A percentile compares a stretch with the other conserved stretches of the same genome.
These are phyloP conservation scores for Aphidius gifuensis DNA, from an alignment of 1,140 invertebrate genomes.

Conservation along the genomic window DNA sequence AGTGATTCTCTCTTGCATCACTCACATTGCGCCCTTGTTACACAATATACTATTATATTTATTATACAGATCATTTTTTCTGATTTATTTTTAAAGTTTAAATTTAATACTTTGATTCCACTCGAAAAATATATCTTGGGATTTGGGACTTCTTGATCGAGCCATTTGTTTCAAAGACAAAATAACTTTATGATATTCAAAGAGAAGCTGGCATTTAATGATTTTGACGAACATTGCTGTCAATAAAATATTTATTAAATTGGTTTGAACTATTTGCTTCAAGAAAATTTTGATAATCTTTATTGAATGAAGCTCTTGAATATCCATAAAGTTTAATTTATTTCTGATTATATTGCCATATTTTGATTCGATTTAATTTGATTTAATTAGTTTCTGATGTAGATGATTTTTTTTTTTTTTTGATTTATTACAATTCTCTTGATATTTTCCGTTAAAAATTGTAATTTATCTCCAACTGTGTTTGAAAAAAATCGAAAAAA, in stretches of 20 bases:
- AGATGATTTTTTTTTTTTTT: too few species aligned
- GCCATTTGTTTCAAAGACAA: slow-evolving; percentile 36
- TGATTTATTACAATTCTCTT: too few species aligned
- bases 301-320: slow-evolving; percentile 6
- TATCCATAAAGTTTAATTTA: slow-evolving; percentile 38
- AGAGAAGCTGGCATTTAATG: slow-evolving; percentile 25
- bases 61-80: too few species aligned
- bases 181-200: slow-evolving; percentile 34
- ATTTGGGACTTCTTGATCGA: slow-evolving; percentile 14
- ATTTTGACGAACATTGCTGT: slow-evolving; percentile 18
- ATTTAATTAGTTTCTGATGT: background rate
- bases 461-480: too few species aligned
- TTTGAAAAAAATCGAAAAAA: too few species aligned
- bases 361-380: too few species aligned
- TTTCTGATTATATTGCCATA: too few species aligned
- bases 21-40: too few species aligned
- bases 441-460: too few species aligned
- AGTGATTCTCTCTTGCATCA: too few species aligned
- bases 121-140: slow-evolving; percentile 28
- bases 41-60: too few species aligned
- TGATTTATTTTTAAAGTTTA: background rate
- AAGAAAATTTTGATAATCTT: slow-evolving; percentile 8
- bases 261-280: slow-evolving; percentile 18
- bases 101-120: slow-evolving; percentile 36
- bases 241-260: slow-evolving; percentile 37